These are phyloP conservation scores for Nycticorax nycticorax DNA, from an alignment of 2,113 vertebrate genomes.

Conservation along the genomic window DNA sequence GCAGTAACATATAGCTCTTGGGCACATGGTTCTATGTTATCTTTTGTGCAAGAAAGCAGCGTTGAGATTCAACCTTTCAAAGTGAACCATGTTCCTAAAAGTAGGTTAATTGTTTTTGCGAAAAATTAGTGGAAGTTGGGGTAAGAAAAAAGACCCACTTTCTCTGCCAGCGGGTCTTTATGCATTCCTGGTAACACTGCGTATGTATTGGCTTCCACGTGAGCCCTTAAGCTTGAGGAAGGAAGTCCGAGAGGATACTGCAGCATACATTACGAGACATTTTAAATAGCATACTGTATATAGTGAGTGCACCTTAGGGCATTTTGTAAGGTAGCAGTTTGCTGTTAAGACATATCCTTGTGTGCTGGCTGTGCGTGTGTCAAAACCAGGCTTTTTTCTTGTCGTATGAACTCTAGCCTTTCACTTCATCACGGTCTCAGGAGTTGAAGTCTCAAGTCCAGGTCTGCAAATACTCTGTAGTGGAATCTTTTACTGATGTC, in stretches of 20 bases:
- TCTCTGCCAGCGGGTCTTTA: background rate
- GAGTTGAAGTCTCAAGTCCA: background rate
- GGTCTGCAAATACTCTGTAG: background rate
- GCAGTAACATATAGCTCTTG: background rate
- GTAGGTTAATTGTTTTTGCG: background rate
- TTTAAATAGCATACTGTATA: background rate
- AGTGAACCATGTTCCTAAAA: background rate
- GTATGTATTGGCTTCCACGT: fast-evolving
- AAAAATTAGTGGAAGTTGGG: background rate
- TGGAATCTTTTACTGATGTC: background rate
- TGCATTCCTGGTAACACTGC: background rate
- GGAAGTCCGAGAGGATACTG: background rate
- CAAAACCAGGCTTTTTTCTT: background rate
- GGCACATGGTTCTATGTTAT: background rate
- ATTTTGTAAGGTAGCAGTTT: slow-evolving; percentile 23
- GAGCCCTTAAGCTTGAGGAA: background rate
- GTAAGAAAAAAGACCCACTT: background rate
- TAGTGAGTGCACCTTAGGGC: background rate
- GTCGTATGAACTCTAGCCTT: background rate
- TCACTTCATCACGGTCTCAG: background rate
- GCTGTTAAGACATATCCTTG: background rate
- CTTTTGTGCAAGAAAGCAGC: background rate
- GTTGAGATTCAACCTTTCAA: background rate
- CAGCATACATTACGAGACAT: background rate
- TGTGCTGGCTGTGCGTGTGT: background rate